Evolutionary conservation across 2,113 vertebrate genomes (phyloP), one percentile per base, ranked within the genome.

Genomic region (Tyrannus savana): DNA sequence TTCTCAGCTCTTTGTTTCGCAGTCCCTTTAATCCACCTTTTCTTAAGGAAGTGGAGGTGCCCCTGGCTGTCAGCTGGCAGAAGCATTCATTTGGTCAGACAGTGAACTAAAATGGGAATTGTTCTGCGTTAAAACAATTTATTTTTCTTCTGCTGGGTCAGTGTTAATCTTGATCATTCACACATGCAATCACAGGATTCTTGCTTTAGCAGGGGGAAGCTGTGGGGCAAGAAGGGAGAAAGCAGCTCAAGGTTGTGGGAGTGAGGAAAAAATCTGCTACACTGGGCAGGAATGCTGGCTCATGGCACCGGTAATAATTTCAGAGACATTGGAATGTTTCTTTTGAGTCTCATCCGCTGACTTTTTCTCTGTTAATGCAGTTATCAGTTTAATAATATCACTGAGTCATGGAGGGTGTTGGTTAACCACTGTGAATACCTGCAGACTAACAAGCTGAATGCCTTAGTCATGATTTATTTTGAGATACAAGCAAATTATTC

Each of bases 341-440:
- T 83, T 92, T 55, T 71, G 72, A 71, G 44, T 74, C 47, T 62
- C 2, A 6, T 68, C 24, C 63, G 7, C 42, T 89, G 68, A 60
- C 35, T 93, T 77, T 87, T 87, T 84, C 31, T 59, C 64, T 89
- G 41, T 42, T 95, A 93, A 72, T 56, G 47, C 68, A 66, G 33
- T 95, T 81, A 77, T 31, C 59, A 50, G 49, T 80, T 72, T 94
- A 93, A 69, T 81, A 64, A 44, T 25, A 37, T 33, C 44, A 47
- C 23, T 82, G 68, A 97, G 67, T 97, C 97, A 94, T 7, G 3
- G 21, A 66, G 96, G 89, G 87, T 93, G 87, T 95, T 91, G 89
- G 87, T 95, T 94, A 87, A 87, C 79, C 44, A 58, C 87, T 77
- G 72, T 84, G 77, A 91, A 56, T 89, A 90, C 89, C 80, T 86